Evolutionary conservation across 2,888 invertebrate species (phyloP).

Genomic region (Aspidiotus destructor): DNA sequence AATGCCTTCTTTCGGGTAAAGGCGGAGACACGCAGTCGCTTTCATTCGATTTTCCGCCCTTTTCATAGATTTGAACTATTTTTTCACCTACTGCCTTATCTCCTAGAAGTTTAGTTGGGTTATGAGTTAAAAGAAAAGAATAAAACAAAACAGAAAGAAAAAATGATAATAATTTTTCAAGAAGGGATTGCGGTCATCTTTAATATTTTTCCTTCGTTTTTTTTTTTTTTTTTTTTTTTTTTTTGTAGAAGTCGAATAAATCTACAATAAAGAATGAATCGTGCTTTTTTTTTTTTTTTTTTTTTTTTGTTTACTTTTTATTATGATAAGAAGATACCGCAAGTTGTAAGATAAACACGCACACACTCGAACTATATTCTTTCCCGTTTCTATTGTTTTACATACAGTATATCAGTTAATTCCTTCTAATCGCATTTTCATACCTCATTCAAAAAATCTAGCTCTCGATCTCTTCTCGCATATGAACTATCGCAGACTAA

Average conservation of each 20-base stretch:
- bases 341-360: too few relatives aligned
- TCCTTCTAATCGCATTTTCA: too few relatives aligned
- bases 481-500: too few relatives aligned
- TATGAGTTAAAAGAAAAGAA: slow-evolving; percentile 27
- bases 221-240: not conserved
- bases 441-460: too few relatives aligned
- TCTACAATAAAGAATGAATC: not conserved
- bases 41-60: slow-evolving; percentile 16
- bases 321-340: too few relatives aligned
- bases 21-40: slow-evolving; percentile 32
- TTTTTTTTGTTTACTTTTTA: not conserved
- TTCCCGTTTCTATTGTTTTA: too few relatives aligned
- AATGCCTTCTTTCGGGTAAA: slow-evolving; percentile 27
- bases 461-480: too few relatives aligned
- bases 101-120: slow-evolving; percentile 24
- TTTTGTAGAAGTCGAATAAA: not conserved
- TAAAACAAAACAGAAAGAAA: too few relatives aligned
- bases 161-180: slow-evolving; percentile 12
- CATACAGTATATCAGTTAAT: too few relatives aligned
- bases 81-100: slow-evolving; percentile 32
- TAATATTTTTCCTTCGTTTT: slow-evolving; percentile 8
- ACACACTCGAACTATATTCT: too few relatives aligned
- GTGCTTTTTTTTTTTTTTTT: not conserved
- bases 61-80: slow-evolving; percentile 30
- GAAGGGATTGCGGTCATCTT: slow-evolving; percentile 14